Percentiles rank a stretch among this genome's conserved stretches.
Conservation (phyloP, 2,113 vertebrate species). For the Ciconia maguari region DNA sequence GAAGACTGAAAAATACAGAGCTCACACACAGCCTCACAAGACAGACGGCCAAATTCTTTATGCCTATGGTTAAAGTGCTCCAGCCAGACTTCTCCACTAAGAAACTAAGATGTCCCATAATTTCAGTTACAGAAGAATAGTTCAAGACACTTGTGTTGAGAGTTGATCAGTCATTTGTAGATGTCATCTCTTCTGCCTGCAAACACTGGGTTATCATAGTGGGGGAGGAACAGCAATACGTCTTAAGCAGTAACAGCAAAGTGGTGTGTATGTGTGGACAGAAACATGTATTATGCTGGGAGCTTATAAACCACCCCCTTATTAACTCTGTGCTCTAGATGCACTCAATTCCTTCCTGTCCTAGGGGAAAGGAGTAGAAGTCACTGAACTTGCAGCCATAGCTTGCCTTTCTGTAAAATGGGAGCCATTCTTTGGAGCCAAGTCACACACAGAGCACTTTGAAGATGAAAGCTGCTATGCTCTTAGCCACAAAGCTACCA, state of each 20-base stretch:
- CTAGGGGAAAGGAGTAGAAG: constrained; percentile 23
- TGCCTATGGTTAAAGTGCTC: background rate
- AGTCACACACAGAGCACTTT: background rate
- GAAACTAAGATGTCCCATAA: background rate
- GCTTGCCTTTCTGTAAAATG: background rate
- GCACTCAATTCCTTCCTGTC: background rate
- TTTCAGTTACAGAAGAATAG: background rate
- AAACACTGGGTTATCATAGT: background rate
- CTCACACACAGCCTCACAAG: background rate
- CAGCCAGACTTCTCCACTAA: background rate
- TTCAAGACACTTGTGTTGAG: background rate
- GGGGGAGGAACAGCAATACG: accelerated
- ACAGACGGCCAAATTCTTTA: background rate
- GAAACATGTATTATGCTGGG: background rate
- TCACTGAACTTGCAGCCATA: background rate
- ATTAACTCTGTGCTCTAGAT: background rate
- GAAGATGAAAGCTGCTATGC: constrained; percentile 44
- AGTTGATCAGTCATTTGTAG: background rate
- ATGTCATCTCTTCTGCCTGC: background rate
- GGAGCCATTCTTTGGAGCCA: constrained; percentile 20
- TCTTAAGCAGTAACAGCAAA: background rate
- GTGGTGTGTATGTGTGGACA: background rate
- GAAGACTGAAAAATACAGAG: background rate
- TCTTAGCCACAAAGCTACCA: constrained; percentile 18
- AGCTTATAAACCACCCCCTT: background rate